phyloP scores from a whole-genome alignment of 2,113 vertebrate species.

The Sphyrna mokarran region DNA sequence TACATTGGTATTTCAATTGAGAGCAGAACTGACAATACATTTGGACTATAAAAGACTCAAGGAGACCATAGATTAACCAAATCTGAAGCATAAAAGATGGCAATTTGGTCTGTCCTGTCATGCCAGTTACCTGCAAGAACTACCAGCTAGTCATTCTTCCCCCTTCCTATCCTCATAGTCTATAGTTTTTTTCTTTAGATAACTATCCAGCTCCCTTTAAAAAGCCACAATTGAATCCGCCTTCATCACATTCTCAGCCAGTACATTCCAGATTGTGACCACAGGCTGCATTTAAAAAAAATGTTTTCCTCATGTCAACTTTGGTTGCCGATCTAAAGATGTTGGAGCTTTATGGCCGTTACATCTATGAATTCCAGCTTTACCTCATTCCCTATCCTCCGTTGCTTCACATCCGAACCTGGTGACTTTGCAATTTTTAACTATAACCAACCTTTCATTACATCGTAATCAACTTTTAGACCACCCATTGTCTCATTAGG shows the following conservation, averaged over 20 bases:
- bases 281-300: not conserved
- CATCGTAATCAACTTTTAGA: too few relatives aligned
- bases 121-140: not conserved
- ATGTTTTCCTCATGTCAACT: not conserved
- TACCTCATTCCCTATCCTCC: too few relatives aligned
- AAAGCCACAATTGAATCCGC: not conserved
- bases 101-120: not conserved
- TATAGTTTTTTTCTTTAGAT: not conserved
- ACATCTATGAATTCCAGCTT: too few relatives aligned
- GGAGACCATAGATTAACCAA: not conserved
- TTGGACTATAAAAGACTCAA: not conserved
- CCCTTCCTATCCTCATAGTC: not conserved
- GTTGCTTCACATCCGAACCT: too few relatives aligned
- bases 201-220: not conserved
- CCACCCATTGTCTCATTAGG: too few relatives aligned
- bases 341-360: too few relatives aligned
- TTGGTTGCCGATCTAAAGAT: not conserved
- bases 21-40: not conserved
- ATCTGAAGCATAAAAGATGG: not conserved
- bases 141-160: not conserved
- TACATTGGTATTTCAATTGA: not conserved
- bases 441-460: too few relatives aligned
- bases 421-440: too few relatives aligned
- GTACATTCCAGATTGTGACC: not conserved
- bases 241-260: not conserved